Evolutionary conservation across 2,797 vertebrate genomes (phyloP).

Genomic region (Crocodylus rhombifer): DNA sequence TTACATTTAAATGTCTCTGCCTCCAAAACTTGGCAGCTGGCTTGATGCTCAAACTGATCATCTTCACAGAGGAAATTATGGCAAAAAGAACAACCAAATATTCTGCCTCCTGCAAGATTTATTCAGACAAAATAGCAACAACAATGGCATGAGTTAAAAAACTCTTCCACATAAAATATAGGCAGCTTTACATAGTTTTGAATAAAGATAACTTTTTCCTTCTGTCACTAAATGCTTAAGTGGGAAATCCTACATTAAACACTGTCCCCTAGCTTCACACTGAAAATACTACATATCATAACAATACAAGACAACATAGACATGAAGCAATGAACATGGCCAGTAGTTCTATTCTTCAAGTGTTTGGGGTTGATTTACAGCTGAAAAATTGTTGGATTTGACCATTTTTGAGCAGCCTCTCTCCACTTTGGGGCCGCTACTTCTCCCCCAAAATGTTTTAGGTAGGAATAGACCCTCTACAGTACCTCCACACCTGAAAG

Average conservation of each 20-base stretch:
- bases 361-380: background rate
- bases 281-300: background rate
- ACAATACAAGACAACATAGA: background rate
- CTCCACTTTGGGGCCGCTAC: background rate
- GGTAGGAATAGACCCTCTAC: background rate
- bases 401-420: background rate
- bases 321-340: background rate
- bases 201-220: background rate
- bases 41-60: conserved; percentile 99
- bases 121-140: conserved; percentile 36
- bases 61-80: conserved; percentile 98
- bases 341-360: background rate
- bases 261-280: background rate
- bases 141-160: background rate
- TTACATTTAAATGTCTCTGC: conserved; percentile 99
- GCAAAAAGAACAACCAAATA: conserved; percentile 98
- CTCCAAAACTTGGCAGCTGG: conserved; percentile 97
- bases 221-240: background rate
- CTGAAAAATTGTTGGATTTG: background rate
- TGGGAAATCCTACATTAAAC: background rate
- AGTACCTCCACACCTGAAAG: background rate
- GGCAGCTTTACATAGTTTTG: background rate
- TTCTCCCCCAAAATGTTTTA: background rate
- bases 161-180: background rate
- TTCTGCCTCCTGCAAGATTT: conserved; percentile 89